Evolutionary conservation across 2,888 invertebrate genomes (phyloP), one percentile per base, ranked within the genome.

Genomic region (Synergus itoensis): DNA sequence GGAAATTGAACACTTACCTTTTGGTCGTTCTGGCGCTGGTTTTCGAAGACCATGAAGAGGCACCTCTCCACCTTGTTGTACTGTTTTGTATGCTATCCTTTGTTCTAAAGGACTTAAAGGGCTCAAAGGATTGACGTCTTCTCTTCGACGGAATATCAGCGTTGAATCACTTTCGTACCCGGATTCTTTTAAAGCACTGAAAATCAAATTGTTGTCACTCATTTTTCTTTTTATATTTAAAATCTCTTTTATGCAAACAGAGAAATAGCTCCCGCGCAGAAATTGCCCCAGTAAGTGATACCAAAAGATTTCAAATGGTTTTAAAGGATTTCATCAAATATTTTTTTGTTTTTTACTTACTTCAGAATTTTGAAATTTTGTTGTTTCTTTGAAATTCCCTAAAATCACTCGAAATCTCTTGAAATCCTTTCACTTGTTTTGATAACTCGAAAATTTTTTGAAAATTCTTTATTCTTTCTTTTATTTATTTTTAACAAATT

Each of bases 31-130:
- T 41, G 99, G 99, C 18, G 97, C 98, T 21, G 96, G 96, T 89
- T 98, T 98, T 65, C 98, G 94, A 90, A 99, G 95, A 63, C 99
- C 99, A 89, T 97, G 95, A 12, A 98, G 93, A 0, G 99, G 99
- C 3, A 99, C 98, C 92, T 99, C 99, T 0, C 98, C 99, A 0
- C 99, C 99, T 80, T 96, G 96, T 91, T 99, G 99, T 79, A 99
- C 95, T 83, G 95, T 96, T 89, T 96, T 96, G 93, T 99, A 99
- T 14, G 96, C 96, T 82, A 96, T 95, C 82, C 96, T 95, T 87
- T 97, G 96, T 90, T 98, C 97, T n/a, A 95, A 94, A 1, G 97
- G 97, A 85, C 96, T 97, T 78, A 97, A 92, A 0, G 94, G 94
- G 85, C 96, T 97, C 77, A 97, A 92, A 0, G 94, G 94, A 65